These are phyloP conservation scores for Galaxias olidus DNA, from an alignment of 2,797 vertebrate species.

Conservation along the genomic window DNA sequence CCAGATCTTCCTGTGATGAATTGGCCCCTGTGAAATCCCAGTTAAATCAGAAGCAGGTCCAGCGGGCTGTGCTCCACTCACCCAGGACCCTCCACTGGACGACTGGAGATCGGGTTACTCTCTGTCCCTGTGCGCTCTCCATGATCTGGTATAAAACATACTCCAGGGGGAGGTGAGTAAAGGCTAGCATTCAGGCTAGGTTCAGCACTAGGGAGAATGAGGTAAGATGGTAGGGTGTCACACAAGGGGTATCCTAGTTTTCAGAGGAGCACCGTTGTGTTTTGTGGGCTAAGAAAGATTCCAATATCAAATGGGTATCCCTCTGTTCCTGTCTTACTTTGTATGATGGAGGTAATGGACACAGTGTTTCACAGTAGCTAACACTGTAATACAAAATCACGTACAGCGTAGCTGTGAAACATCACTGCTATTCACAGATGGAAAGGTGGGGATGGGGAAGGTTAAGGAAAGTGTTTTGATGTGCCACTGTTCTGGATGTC, in stretches of 20 bases:
- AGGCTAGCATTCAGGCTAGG: not conserved
- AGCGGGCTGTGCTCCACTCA: slow-evolving; percentile 24
- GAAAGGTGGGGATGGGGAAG: not conserved
- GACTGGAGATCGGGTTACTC: slow-evolving; percentile 63
- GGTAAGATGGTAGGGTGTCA: too few species aligned
- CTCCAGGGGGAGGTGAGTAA: slow-evolving; percentile 52
- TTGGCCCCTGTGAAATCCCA: too few species aligned
- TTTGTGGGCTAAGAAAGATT: too few species aligned
- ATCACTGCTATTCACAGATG: not conserved
- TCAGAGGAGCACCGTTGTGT: too few species aligned
- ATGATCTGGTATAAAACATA: slow-evolving; percentile 63
- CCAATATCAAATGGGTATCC: too few species aligned
- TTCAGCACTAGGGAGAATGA: too few species aligned
- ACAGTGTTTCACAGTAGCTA: too few species aligned
- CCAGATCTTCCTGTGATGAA: too few species aligned
- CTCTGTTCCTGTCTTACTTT: too few species aligned
- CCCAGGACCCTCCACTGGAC: slow-evolving; percentile 44
- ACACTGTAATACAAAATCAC: too few species aligned
- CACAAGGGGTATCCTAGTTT: too few species aligned
- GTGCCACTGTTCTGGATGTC: slow-evolving; percentile 15
- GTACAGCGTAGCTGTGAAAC: not conserved
- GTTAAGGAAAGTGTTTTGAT: slow-evolving; percentile 10
- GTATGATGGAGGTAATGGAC: too few species aligned
- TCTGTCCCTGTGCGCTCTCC: slow-evolving; percentile 45
- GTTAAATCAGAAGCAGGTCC: slow-evolving; percentile 18